Base-by-base conservation (phyloP, 2,888 invertebrate genomes). In the Oegoconia quadripuncta region DNA sequence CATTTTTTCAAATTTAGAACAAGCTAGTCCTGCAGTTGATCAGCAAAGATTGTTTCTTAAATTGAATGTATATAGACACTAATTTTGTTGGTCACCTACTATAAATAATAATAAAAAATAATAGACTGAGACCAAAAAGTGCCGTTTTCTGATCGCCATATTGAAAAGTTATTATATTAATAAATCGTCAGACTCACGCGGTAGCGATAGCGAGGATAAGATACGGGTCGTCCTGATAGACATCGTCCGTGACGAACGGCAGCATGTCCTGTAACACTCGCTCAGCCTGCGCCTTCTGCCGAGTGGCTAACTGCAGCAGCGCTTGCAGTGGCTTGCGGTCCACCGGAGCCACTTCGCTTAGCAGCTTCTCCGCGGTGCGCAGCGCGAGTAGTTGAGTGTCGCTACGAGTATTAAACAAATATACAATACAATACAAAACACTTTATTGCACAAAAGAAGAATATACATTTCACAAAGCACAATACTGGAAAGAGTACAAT, bases 191-290 rank as follows among this genome's bases (percentile, higher is more conserved):
- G 11, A 73, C 84, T 67, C 64, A 83, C 65, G 93, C 93, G 34
- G 91, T 93, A 13, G 97, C 94, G 61, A 95, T 91, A 7, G 97
- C 97, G 42, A 97, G 90, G 42, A 96, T 92, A 9, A 96, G 91
- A 6, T 96, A 96, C 0, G 97, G 94, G 62, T 96, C 93, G 45
- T 96, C 95, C 46, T 91, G 91, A 38, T 90, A 89, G 4, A 83
- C 80, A 37, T 96, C 96, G 38, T 93, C 92, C 0, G 93, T 91
- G 0, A 93, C 93, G 27, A 95, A 71, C 0, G 88, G 83, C 39
- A 88, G 52, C 9, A 91, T 91, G 51, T 95, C 95, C 43, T 93
- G 93, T 12, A 98, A 72, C 0, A 97, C 97, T 40, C 90, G 89
- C 63, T 98, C 98, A 2, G 97, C 92, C 55, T 93, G 93, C 3